Conservation (phyloP, 2,888 invertebrate genomes). For the Drosophila mimica region DNA sequence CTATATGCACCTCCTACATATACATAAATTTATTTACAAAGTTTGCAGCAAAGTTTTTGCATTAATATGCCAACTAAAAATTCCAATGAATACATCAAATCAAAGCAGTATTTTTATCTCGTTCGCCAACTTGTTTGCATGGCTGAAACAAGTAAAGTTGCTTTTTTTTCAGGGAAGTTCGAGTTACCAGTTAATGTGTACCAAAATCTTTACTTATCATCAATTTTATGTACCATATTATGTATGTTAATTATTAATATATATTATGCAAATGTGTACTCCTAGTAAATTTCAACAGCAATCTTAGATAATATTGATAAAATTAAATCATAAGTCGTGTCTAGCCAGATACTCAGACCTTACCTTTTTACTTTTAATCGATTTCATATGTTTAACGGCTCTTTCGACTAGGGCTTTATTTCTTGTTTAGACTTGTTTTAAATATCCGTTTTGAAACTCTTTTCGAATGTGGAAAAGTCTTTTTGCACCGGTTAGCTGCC, state of each 20-base stretch:
- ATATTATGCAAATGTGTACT: background rate
- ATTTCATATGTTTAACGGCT: too few relatives aligned
- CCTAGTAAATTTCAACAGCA: background rate
- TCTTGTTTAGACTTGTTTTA: conserved; percentile 5
- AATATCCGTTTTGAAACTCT: background rate
- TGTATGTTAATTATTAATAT: too few relatives aligned
- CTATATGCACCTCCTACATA: background rate
- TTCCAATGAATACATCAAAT: conserved; percentile 29
- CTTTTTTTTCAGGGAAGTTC: background rate
- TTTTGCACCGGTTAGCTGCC: conserved; percentile 14
- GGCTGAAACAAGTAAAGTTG: conserved; percentile 2
- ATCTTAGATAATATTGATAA: background rate
- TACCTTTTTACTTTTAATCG: too few relatives aligned
- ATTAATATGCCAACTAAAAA: conserved; percentile 37
- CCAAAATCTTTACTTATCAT: background rate
- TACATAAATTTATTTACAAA: conserved; percentile 13
- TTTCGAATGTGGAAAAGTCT: conserved; percentile 13
- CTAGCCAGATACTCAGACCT: too few relatives aligned
- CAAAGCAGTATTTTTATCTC: conserved; percentile 21
- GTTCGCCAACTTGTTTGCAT: conserved; percentile 21
- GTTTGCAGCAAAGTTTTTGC: conserved; percentile 31
- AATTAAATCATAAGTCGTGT: background rate
- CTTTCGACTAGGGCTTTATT: background rate
- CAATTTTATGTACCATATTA: too few relatives aligned
- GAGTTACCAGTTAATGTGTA: background rate